Conservation (phyloP, 2,888 invertebrate genomes). For the Lobophora halterata region DNA sequence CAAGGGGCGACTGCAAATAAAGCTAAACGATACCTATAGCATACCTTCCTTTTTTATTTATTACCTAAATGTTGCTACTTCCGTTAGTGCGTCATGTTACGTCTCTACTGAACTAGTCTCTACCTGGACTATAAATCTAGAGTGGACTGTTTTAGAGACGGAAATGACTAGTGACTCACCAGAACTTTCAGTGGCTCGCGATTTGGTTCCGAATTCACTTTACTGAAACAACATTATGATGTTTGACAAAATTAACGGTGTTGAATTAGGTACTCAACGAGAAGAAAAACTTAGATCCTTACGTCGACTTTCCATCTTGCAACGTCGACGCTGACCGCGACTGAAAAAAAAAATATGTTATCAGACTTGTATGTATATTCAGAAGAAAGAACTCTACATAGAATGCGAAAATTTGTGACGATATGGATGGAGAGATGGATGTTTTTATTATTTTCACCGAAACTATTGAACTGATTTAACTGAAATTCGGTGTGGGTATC, state of each 20-base stretch:
- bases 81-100: too few species aligned
- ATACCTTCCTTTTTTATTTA: too few species aligned
- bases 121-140: slow-evolving; percentile 8
- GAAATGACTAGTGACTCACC: slow-evolving; percentile 17
- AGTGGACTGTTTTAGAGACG: slow-evolving; percentile 9
- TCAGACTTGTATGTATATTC: neutral
- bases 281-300: neutral
- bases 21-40: too few species aligned
- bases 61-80: too few species aligned
- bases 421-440: too few species aligned
- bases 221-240: slow-evolving; percentile 10
- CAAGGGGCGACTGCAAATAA: too few species aligned
- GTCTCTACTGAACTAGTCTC: neutral
- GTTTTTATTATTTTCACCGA: too few species aligned
- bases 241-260: too few species aligned
- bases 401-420: too few species aligned
- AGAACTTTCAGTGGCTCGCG: neutral
- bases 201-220: slow-evolving; percentile 3
- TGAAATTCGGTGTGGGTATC: too few species aligned
- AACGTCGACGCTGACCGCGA: slow-evolving; percentile 10
- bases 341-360: slow-evolving; percentile 8
- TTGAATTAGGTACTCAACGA: neutral
- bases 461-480: too few species aligned
- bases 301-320: neutral
- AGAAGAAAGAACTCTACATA: too few species aligned